A percentile compares a stretch with the other conserved stretches of the same genome.
phyloP scores from a whole-genome alignment of 1,140 invertebrate genomes.

The Aphaenogaster rudis region DNA sequence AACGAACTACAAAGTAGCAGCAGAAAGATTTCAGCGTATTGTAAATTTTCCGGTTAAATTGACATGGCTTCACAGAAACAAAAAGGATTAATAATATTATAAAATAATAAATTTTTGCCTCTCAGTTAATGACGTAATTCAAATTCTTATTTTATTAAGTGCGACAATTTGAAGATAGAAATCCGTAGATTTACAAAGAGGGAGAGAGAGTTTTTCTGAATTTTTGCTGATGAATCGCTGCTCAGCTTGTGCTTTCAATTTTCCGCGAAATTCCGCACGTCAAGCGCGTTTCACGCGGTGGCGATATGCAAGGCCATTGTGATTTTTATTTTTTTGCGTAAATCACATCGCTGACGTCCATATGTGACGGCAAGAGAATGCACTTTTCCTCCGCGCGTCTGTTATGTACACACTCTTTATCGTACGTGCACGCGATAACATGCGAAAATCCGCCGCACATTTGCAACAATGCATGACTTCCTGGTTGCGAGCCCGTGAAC shows the following conservation, averaged over 20 bases:
- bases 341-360: slow-evolving; percentile 16
- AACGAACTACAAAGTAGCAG: not conserved
- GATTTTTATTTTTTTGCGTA: slow-evolving; percentile 41
- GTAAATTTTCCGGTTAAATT: not conserved
- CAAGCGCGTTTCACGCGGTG: slow-evolving; percentile 5
- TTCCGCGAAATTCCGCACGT: not conserved
- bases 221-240: not conserved
- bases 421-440: slow-evolving; percentile 18
- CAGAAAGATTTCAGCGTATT: not conserved
- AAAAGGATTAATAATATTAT: not conserved
- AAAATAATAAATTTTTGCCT: not conserved
- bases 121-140: not conserved
- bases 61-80: not conserved
- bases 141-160: not conserved
- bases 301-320: slow-evolving; percentile 21
- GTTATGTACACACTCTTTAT: slow-evolving; percentile 28
- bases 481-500: slow-evolving; percentile 40
- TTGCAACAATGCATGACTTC: slow-evolving; percentile 13
- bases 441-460: slow-evolving; percentile 32
- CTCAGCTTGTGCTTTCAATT: slow-evolving; percentile 3
- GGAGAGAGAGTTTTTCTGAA: slow-evolving; percentile 1
- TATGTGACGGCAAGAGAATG: slow-evolving; percentile 7
- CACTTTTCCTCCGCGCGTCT: slow-evolving; percentile 40
- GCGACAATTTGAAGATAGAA: not conserved
- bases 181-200: not conserved